These are phyloP conservation scores for Pampus argenteus DNA, from an alignment of 2,797 vertebrate species.

Conservation along the genomic window DNA sequence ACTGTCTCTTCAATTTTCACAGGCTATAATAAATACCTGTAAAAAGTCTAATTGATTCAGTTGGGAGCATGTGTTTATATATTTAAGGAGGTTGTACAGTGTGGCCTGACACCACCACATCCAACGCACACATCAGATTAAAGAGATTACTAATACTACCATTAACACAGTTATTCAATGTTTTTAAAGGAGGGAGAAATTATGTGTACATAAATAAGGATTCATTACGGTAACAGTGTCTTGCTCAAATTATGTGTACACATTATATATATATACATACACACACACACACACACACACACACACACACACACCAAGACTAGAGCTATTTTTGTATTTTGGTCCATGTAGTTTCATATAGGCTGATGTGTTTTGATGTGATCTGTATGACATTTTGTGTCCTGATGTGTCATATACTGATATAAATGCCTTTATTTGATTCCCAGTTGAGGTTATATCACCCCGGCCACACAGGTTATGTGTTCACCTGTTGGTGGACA, in stretches of 20 bases:
- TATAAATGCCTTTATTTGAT: constrained; percentile 49
- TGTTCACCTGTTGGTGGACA: constrained; percentile 26
- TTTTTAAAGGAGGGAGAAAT: no score
- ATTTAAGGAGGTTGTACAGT: no score
- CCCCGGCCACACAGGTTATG: constrained; percentile 17
- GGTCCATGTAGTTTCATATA: constrained; percentile 58
- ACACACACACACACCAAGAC: constrained; percentile 16
- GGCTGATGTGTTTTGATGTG: constrained; percentile 43
- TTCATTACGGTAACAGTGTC: not conserved
- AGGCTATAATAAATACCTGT: no score
- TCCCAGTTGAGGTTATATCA: constrained; percentile 23
- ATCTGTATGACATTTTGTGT: constrained; percentile 42
- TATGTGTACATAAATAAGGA: not conserved
- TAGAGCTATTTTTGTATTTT: constrained; percentile 37
- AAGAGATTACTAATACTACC: no score
- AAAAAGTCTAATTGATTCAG: no score
- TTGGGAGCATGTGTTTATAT: no score
- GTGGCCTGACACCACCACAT: no score
- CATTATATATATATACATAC: not conserved
- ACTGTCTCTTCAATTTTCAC: no score
- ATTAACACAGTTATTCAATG: no score
- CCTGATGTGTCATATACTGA: constrained; percentile 34
- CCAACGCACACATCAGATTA: no score
- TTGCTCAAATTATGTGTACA: not conserved
- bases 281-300: constrained; percentile 22